Percentiles rank a stretch among this genome's conserved stretches.
These are phyloP conservation scores for Dreissena rostriformis DNA, from an alignment of 1,140 invertebrate genomes.

Conservation along the genomic window DNA sequence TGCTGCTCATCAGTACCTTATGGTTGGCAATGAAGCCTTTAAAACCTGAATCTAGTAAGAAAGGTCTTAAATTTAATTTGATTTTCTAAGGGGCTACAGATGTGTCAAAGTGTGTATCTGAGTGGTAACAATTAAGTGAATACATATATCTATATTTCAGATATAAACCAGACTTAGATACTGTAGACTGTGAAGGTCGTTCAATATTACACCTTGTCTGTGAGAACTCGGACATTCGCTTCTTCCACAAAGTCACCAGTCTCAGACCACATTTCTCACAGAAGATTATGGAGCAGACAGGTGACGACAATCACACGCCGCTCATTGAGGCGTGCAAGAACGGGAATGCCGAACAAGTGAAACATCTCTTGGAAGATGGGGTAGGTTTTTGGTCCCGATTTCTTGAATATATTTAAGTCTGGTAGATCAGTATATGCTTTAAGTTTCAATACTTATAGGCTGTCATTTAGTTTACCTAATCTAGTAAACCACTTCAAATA, in stretches of 20 bases:
- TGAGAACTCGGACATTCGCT: constrained; percentile 65
- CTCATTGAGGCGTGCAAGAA: constrained; percentile 75
- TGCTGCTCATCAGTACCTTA: too few species aligned
- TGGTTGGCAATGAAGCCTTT: too few species aligned
- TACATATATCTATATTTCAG: constrained; percentile 45
- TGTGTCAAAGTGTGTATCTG: too few species aligned
- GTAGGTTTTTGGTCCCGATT: constrained; percentile 46
- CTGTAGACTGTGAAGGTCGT: constrained; percentile 67
- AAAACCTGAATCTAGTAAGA: too few species aligned
- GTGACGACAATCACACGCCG: constrained; percentile 70
- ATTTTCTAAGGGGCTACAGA: too few species aligned
- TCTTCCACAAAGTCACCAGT: constrained; percentile 65
- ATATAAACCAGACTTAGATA: constrained; percentile 65
- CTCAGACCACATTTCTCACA: constrained; percentile 41
- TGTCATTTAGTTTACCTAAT: too few species aligned
- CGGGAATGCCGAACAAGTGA: constrained; percentile 70
- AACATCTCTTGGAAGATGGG: constrained; percentile 67
- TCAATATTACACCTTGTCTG: constrained; percentile 71
- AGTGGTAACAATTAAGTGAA: too few species aligned
- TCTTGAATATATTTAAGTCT: too few species aligned
- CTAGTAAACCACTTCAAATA: too few species aligned
- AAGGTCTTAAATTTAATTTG: too few species aligned
- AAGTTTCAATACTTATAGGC: too few species aligned
- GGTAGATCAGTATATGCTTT: too few species aligned
- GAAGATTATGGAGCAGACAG: constrained; percentile 66